Evolutionary conservation across 2,797 vertebrate species (phyloP), one percentile per base, ranked within the genome.

Genomic region (Apodemus agrarius): DNA sequence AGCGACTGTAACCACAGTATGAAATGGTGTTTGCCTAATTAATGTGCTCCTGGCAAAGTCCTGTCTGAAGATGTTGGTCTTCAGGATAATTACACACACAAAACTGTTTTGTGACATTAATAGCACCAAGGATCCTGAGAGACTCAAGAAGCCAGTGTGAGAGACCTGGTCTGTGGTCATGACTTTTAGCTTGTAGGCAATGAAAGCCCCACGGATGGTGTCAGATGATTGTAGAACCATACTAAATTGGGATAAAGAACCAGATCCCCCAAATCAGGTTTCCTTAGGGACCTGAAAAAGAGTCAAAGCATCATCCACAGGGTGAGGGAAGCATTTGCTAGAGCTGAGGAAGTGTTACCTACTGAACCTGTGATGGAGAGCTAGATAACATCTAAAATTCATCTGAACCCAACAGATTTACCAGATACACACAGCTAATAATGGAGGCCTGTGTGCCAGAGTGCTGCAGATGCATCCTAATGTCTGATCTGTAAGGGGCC

Each of bases 31-130:
- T 54, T 34, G 13, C 59, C 74, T 22, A 57, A 83, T 91, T 76
- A 80, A 40, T 96, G 57, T 63, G 65, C n/a, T 93, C 69, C 80
- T 54, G 2, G 57, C 67, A 89, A 88, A 59, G 29, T 63, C 72
- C 21, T 94, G 82, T 69, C 82, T 65, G 75, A 89, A 95, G 93
- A 57, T 13, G 86, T 82, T 54, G 84, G 52, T 89, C 54, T 63
- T 88, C 12, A 37, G 81, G 49, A 78, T 89, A 79, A 34, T 49
- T 37, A 29, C 83, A 37, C 37, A 63, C 61, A 65, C 29, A 61
- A 75, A 92, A 76, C 34, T 34, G 34, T n/a, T 83, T 46, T 6
- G 6, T 72, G 92, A 80, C 54, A 52, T 12, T 57, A 74, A 61
- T 49, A 90, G 6, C 43, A 52, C 22, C 54, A 76, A n/a, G 40